These are phyloP conservation scores for Mnemiopsis leidyi DNA, from an alignment of 37 sponge, comb jelly and placozoan genomes.

Conservation along the genomic window DNA sequence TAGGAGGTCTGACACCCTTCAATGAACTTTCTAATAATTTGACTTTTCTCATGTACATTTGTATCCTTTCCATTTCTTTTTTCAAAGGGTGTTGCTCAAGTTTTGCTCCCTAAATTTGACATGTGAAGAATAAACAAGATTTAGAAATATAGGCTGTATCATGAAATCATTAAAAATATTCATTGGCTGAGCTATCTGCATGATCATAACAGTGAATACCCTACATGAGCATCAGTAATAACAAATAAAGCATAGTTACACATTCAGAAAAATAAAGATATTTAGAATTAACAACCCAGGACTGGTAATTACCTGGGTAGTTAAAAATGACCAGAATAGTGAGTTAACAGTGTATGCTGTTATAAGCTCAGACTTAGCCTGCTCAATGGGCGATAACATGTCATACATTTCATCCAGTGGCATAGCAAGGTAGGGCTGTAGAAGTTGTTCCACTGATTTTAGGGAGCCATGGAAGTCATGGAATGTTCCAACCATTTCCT, in stretches of 20 bases:
- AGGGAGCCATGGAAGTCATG: slow-evolving; percentile 22
- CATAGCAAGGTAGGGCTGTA: not conserved
- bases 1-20: slow-evolving; percentile 15
- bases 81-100: slow-evolving; percentile 24
- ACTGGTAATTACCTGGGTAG: slow-evolving; percentile 5
- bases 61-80: slow-evolving; percentile 52
- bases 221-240: too few species aligned
- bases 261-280: too few species aligned
- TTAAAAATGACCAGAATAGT: not conserved
- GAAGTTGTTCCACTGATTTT: not conserved
- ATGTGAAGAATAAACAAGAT: too few species aligned
- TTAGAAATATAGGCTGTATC: too few species aligned
- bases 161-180: too few species aligned
- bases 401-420: slow-evolving; percentile 57
- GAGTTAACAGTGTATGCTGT: slow-evolving; percentile 51
- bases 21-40: slow-evolving; percentile 12
- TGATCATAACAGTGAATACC: too few species aligned
- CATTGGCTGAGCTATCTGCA: too few species aligned
- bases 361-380: slow-evolving; percentile 32
- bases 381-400: not conserved
- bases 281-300: too few species aligned
- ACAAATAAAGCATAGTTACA: too few species aligned
- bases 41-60: slow-evolving; percentile 49
- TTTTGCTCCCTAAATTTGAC: not conserved
- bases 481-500: slow-evolving; percentile 34